A percentile compares a stretch with the other conserved stretches of the same genome.
Evolutionary conservation across 37 sponge, comb jelly and placozoan species (phyloP).

Genomic region (Cladorhizidae sp.): DNA sequence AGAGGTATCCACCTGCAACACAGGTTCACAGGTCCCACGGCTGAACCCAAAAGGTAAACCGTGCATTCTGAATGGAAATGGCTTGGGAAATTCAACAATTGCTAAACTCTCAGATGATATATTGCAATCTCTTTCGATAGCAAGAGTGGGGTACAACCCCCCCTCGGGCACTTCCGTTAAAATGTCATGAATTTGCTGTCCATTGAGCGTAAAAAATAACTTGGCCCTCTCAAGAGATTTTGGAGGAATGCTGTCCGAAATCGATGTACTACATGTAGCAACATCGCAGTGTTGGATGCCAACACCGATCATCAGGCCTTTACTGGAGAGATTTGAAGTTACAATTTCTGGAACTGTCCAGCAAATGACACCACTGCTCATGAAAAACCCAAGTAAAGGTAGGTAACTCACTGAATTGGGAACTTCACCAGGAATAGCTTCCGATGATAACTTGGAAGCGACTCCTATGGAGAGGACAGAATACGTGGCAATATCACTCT

Average conservation of each 20-base stretch:
- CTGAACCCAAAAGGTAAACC: conserved; percentile 51
- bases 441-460: conserved; percentile 1
- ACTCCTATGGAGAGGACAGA: conserved; percentile 44
- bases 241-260: neutral
- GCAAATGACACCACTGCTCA: conserved; percentile 28
- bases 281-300: conserved; percentile 29
- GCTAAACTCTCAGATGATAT: neutral
- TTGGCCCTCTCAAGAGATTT: neutral
- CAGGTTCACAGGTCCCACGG: conserved; percentile 11
- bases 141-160: conserved; percentile 50
- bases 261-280: neutral
- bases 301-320: conserved; percentile 35
- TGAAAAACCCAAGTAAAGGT: conserved; percentile 53
- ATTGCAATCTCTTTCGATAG: conserved; percentile 23
- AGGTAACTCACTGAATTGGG: conserved; percentile 32
- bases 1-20: neutral
- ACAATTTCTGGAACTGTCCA: conserved; percentile 6
- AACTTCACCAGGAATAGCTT: conserved; percentile 39
- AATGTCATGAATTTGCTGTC: conserved; percentile 37
- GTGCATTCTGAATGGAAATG: conserved; percentile 23
- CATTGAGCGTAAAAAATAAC: conserved; percentile 59
- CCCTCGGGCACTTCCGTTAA: conserved; percentile 11
- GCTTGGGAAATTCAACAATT: conserved; percentile 23
- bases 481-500: neutral
- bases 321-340: neutral